Evolutionary conservation across 2,113 vertebrate genomes (phyloP), one percentile per base, ranked within the genome.

Genomic region (Larimichthys crocea): DNA sequence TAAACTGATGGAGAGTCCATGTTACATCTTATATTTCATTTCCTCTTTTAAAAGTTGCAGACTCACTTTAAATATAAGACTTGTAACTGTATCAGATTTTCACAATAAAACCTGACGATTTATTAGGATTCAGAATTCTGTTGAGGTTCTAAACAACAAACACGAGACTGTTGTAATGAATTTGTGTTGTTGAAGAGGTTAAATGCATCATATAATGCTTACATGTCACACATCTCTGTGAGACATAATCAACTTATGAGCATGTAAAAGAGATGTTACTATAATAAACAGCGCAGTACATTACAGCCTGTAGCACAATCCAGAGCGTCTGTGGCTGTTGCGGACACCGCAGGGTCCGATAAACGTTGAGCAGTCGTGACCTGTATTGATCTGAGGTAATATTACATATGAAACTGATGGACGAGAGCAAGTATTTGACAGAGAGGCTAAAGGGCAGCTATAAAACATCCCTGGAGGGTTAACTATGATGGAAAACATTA

Each of bases 371-470:
- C 81, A 79, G 66, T 79, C 24, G 35, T 89, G 91, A 89, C 90
- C 87, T 53, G 85, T 79, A 92, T 92, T 80, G 90, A 93, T 92
- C 84, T 1, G 77, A 86, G 84, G 80, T 84, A 86, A 91, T 91
- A 91, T 89, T 92, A 88, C 84, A 85, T 80, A 88, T 82, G 78
- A 93, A 85, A 76, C 87, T 89, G 91, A 91, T 84, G 82, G 90
- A 92, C 82, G 88, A 74, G 88, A 80, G 84, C 84, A 60, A 67
- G 65, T 65, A 85, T 91, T 65, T 82, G 92, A 91, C 89, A 92
- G 81, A 57, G 72, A 72, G 91, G 88, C 40, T 56, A 92, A 88
- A 93, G 92, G 88, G 83, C 88, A 65, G 86, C 81, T 22, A 26
- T 91, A 92, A 92, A 82, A 70, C 53, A 22, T 79, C 91, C 84